Percentiles rank a stretch among this genome's conserved stretches.
Evolutionary conservation across 2,113 vertebrate species (phyloP).

Genomic region (Ictalurus punctatus): DNA sequence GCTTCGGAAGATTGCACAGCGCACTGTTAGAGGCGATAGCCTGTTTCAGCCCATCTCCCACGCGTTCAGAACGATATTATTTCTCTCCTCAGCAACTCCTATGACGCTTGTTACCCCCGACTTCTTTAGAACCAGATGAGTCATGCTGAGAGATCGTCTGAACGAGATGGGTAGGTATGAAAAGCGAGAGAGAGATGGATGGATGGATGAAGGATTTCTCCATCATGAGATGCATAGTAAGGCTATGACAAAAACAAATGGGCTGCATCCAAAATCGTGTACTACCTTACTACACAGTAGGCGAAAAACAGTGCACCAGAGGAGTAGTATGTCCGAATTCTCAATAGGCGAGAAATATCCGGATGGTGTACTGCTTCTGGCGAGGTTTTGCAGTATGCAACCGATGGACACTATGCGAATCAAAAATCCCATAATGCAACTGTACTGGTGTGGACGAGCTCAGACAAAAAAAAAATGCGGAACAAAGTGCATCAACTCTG

Average conservation of each 20-base stretch:
- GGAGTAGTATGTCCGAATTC: no score
- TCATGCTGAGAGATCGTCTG: slow-evolving; percentile 17
- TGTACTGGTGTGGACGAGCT: no score
- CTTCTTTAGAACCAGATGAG: slow-evolving; percentile 3
- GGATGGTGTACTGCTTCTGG: no score
- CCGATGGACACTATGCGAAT: no score
- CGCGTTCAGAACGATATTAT: slow-evolving; percentile 7
- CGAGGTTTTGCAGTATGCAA: no score
- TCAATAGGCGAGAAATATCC: no score
- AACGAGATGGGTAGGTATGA: neutral
- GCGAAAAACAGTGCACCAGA: no score
- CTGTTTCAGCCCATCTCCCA: slow-evolving; percentile 38
- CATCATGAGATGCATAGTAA: neutral
- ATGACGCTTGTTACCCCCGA: slow-evolving; percentile 4
- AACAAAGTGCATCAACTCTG: no score
- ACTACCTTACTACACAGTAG: no score
- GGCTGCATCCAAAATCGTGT: no score
- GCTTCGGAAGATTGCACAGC: slow-evolving; percentile 15
- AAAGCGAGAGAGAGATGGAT: neutral
- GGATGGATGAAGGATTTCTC: neutral
- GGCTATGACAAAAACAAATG: neutral
- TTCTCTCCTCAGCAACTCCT: slow-evolving; percentile 24
- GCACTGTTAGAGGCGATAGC: slow-evolving; percentile 1
- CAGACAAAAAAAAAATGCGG: no score
- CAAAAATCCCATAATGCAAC: no score